Evolutionary conservation across 2,888 invertebrate species (phyloP).

Genomic region (Arge pagana): DNA sequence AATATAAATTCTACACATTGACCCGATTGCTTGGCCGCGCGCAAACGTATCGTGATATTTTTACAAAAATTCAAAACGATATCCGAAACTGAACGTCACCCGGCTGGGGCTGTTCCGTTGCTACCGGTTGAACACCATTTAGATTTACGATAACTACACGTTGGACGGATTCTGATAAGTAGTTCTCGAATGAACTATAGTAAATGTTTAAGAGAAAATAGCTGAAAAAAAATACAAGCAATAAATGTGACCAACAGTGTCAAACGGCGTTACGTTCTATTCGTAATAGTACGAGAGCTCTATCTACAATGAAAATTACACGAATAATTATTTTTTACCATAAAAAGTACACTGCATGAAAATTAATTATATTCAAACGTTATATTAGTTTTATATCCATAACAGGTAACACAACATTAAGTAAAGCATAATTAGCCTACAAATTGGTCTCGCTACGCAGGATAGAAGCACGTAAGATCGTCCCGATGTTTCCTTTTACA

Average conservation of each 20-base stretch:
- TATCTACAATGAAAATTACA: conserved; percentile 2
- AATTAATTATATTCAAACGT: background rate
- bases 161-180: conserved; percentile 55
- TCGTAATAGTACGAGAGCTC: conserved; percentile 13
- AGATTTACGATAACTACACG: conserved; percentile 32
- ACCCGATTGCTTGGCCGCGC: conserved; percentile 7
- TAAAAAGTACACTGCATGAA: conserved; percentile 14
- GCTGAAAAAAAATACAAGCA: conserved; percentile 14
- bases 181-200: conserved; percentile 8
- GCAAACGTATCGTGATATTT: too few relatives aligned
- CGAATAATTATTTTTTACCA: conserved; percentile 2
- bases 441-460: background rate
- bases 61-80: too few relatives aligned
- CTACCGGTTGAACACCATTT: too few relatives aligned
- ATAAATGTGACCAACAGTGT: conserved; percentile 2
- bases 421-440: conserved; percentile 14
- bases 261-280: conserved; percentile 11
- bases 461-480: conserved; percentile 1
- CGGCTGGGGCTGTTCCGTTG: too few relatives aligned
- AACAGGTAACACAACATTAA: conserved; percentile 8
- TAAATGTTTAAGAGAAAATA: conserved; percentile 4
- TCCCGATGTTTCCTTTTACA: too few relatives aligned
- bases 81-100: too few relatives aligned
- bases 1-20: conserved; percentile 6
- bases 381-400: background rate